Conservation (phyloP, 2,888 invertebrate species). For the Drosophila neotestacea region DNA sequence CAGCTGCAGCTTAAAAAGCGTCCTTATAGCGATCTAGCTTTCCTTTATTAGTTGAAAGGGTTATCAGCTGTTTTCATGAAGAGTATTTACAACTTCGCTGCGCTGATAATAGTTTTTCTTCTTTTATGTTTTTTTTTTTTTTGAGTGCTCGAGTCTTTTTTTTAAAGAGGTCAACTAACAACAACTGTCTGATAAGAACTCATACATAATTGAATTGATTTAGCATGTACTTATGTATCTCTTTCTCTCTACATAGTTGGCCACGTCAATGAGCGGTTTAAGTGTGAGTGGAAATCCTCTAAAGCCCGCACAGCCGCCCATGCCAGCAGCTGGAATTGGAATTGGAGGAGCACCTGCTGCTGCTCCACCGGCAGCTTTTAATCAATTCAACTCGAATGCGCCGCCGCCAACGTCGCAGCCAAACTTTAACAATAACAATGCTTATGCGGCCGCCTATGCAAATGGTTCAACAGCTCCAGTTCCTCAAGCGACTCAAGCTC, state of each 20-base stretch:
- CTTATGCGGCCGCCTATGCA: slow-evolving; percentile 56
- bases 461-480: slow-evolving; percentile 62
- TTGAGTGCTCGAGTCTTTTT: neutral
- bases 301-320: slow-evolving; percentile 57
- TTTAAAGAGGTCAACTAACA: slow-evolving; percentile 44
- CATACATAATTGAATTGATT: slow-evolving; percentile 38
- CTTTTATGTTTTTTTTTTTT: neutral
- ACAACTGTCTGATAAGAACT: slow-evolving; percentile 53
- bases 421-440: slow-evolving; percentile 59
- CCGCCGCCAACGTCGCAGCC: slow-evolving; percentile 48
- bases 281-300: slow-evolving; percentile 74
- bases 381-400: slow-evolving; percentile 66
- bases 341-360: slow-evolving; percentile 11
- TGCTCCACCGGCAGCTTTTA: slow-evolving; percentile 49
- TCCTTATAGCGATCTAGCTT: neutral
- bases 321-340: slow-evolving; percentile 41
- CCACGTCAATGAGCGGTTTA: slow-evolving; percentile 82
- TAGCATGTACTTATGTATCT: slow-evolving; percentile 22
- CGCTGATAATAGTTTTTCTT: slow-evolving; percentile 12
- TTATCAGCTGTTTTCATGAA: slow-evolving; percentile 12
- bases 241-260: slow-evolving; percentile 61
- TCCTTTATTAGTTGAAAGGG: neutral
- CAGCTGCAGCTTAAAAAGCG: neutral
- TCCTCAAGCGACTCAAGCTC: slow-evolving; percentile 23
- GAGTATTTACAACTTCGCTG: slow-evolving; percentile 4